phyloP scores from a whole-genome alignment of 92 coral and sea anemone genomes.

The Virgularia gustaviana region DNA sequence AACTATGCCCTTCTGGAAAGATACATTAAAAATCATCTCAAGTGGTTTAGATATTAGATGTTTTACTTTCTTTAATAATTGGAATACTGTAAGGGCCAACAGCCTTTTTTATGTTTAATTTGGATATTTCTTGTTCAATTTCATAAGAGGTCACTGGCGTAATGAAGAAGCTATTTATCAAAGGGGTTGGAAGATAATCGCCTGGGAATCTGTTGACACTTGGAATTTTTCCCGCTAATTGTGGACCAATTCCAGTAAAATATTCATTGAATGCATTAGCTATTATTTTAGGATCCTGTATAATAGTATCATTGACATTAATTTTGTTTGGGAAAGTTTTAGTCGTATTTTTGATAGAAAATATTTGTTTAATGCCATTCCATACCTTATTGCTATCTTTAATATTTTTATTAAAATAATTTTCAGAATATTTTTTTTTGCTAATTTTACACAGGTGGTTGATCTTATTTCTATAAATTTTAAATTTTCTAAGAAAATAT shows the following conservation, averaged over 20 bases:
- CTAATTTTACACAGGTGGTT: slow-evolving; percentile 32
- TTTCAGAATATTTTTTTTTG: slow-evolving; percentile 37
- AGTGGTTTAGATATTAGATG: slow-evolving; percentile 24
- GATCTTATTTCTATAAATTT: slow-evolving; percentile 30
- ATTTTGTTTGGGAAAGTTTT: slow-evolving; percentile 18
- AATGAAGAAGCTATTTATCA: slow-evolving; percentile 30
- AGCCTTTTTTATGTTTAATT: slow-evolving; percentile 43
- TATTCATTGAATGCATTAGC: slow-evolving; percentile 48
- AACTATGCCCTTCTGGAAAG: slow-evolving; percentile 35
- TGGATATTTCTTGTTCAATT: slow-evolving; percentile 42
- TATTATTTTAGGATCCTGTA: slow-evolving; percentile 33
- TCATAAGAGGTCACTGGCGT: slow-evolving; percentile 37
- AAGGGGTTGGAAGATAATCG: slow-evolving; percentile 14
- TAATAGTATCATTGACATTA: slow-evolving; percentile 12
- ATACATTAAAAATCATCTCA: slow-evolving; percentile 36
- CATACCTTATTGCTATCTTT: slow-evolving; percentile 34
- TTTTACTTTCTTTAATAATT: slow-evolving; percentile 39
- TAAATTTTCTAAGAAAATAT: slow-evolving; percentile 25
- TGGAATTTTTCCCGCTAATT: slow-evolving; percentile 27
- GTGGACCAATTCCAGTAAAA: slow-evolving; percentile 40
- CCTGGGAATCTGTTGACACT: slow-evolving; percentile 36
- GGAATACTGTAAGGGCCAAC: slow-evolving; percentile 56
- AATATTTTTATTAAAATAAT: slow-evolving; percentile 19
- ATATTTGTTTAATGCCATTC: slow-evolving; percentile 45
- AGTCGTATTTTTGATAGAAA: slow-evolving; percentile 19